Base-by-base conservation (phyloP, 2,797 vertebrate genomes). In the Tokudaia muenninki region DNA sequence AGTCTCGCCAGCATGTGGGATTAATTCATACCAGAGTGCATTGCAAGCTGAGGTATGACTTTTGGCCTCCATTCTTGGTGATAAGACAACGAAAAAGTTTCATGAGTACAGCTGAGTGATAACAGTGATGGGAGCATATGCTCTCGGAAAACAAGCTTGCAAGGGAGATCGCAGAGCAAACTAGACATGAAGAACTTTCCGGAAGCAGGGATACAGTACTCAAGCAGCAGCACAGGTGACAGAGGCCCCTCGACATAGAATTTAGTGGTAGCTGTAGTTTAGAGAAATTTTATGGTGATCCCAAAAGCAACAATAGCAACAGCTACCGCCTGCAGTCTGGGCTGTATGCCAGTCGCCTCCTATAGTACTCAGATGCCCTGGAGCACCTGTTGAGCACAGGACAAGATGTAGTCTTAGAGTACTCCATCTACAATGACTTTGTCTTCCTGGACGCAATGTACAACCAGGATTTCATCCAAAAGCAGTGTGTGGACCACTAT, bases 181-280 rank as follows among this genome's bases (percentile, higher is more conserved):
- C 97, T 99, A 34, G 99, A 99, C 84, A 98, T 99, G 99, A 99
- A 98, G 13, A 99, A 99, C 97, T 99, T 99, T 97, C 99, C 99
- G 0, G 99, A 99, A 98, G 97, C 99, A 0, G 99, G 99, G 92
- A 97, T 98, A 0, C 98, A 99, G 82, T 99, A 99, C n/a, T 0
- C 98, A 37, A 98, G 99, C 96, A 99, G 97, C 94, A 98, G 98
- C 75, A 98, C 97, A 0, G 98, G 97, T 1, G 99, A 99, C 0
- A 99, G 99, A 87, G 79, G 0, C 97, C 98, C 1, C 98, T 99
- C 12, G 95, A 98, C 0, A 0, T 95, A 0, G 98, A 97, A 31
- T 99, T 98, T 44, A 99, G 98, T 4, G 99, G 99, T 6, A 99
- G 98, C 98, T 99, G 99, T 97, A 99, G 98, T 88, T 86, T 99